Evolutionary conservation across 2,797 vertebrate species (phyloP).

Genomic region (Coranthus polyacanthus): DNA sequence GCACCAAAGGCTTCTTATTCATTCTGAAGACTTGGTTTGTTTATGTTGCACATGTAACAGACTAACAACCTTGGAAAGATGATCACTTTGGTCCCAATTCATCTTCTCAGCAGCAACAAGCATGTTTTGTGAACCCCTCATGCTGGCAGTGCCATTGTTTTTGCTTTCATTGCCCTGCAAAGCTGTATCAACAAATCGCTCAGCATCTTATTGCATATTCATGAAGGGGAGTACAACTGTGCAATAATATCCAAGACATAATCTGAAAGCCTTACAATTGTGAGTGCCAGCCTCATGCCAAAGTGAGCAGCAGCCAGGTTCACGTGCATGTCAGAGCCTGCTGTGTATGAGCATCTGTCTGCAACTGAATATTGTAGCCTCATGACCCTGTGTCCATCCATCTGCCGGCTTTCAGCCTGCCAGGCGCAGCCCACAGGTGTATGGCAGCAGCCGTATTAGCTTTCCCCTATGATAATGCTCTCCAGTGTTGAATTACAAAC

Average conservation of each 20-base stretch:
- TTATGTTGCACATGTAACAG: not conserved
- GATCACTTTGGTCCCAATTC: not conserved
- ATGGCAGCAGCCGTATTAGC: slow-evolving; percentile 52
- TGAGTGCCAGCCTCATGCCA: slow-evolving; percentile 18
- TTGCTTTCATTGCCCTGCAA: slow-evolving; percentile 14
- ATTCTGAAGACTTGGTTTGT: not conserved
- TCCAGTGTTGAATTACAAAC: slow-evolving; percentile 58
- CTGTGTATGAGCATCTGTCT: slow-evolving; percentile 22
- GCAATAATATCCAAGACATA: slow-evolving; percentile 33
- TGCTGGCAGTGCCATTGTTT: slow-evolving; percentile 18
- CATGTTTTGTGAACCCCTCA: slow-evolving; percentile 5
- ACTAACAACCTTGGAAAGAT: not conserved
- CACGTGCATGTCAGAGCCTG: slow-evolving; percentile 8
- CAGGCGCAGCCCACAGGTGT: slow-evolving; percentile 37
- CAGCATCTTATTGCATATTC: slow-evolving; percentile 48
- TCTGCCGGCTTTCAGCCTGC: slow-evolving; percentile 39
- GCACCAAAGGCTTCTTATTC: not conserved
- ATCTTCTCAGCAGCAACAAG: not conserved
- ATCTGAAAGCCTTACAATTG: slow-evolving; percentile 1
- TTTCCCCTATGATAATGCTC: slow-evolving; percentile 64
- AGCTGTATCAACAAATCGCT: slow-evolving; percentile 24
- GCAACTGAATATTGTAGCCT: slow-evolving; percentile 21
- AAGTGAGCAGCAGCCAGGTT: slow-evolving; percentile 30
- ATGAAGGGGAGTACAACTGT: slow-evolving; percentile 34
- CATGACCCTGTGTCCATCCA: slow-evolving; percentile 28